Percentiles rank a stretch among this genome's conserved stretches.
Evolutionary conservation across 2,888 invertebrate species (phyloP).

Genomic region (Cheilosia urbana): DNA sequence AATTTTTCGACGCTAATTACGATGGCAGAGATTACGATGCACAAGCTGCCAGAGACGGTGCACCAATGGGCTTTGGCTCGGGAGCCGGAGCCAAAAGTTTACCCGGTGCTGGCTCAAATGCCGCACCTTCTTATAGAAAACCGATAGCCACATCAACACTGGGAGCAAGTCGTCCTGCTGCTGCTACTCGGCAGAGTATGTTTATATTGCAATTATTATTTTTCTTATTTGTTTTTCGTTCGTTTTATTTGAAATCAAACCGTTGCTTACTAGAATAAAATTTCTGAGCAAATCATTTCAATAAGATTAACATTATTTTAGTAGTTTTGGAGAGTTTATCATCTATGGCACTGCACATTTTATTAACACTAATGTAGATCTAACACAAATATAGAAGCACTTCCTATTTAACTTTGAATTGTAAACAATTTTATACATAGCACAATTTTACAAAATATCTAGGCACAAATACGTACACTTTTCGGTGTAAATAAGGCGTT

Average conservation of each 20-base stretch:
- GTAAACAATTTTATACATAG: too few species aligned
- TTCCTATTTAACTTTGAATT: too few species aligned
- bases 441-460: too few species aligned
- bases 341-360: not conserved
- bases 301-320: not conserved
- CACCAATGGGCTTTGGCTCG: slow-evolving; percentile 91
- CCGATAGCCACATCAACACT: slow-evolving; percentile 76
- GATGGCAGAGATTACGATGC: slow-evolving; percentile 97
- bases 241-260: not conserved
- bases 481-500: too few species aligned
- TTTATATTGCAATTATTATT: slow-evolving; percentile 57
- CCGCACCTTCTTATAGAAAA: slow-evolving; percentile 79
- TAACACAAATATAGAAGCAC: not conserved
- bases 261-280: slow-evolving; percentile 3
- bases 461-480: not conserved
- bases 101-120: slow-evolving; percentile 79
- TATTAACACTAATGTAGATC: not conserved
- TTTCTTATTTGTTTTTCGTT: slow-evolving; percentile 7
- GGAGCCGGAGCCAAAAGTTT: slow-evolving; percentile 81
- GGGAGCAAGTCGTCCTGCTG: slow-evolving; percentile 77
- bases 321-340: not conserved
- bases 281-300: slow-evolving; percentile 5
- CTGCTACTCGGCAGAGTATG: slow-evolving; percentile 82
- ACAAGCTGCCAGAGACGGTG: slow-evolving; percentile 92
- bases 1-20: slow-evolving; percentile 99